Conservation (phyloP, 2,113 vertebrate genomes). For the Trachemys scripta region DNA sequence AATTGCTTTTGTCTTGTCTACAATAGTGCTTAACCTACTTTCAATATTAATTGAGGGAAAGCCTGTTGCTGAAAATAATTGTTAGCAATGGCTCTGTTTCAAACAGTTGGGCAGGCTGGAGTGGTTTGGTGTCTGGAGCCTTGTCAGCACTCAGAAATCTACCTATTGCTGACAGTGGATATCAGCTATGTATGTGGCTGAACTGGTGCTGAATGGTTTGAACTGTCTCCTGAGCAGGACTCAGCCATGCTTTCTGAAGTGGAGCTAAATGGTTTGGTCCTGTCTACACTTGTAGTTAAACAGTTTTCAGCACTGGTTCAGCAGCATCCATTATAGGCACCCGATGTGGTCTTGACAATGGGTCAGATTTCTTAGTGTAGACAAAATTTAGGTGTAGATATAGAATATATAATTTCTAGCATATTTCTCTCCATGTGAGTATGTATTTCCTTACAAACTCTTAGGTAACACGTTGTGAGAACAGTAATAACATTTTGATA, state of each 20-base stretch:
- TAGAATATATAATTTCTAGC: background rate
- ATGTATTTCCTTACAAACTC: background rate
- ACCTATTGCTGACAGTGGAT: background rate
- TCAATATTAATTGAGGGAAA: background rate
- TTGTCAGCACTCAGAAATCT: background rate
- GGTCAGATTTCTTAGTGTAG: background rate
- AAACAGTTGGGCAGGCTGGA: background rate
- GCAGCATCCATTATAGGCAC: background rate
- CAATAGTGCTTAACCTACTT: background rate
- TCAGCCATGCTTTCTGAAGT: background rate
- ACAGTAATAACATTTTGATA: background rate
- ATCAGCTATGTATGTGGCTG: accelerated
- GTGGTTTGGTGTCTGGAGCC: background rate
- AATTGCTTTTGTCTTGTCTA: background rate
- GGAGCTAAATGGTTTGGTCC: background rate
- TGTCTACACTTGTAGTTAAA: background rate
- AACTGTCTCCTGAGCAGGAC: background rate
- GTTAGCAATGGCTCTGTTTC: background rate
- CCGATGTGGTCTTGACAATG: too few species aligned
- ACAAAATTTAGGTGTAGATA: background rate
- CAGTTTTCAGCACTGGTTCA: background rate
- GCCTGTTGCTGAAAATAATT: background rate
- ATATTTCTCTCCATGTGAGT: background rate
- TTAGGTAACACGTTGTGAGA: background rate
- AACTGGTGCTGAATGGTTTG: background rate